Evolutionary conservation across 2,888 invertebrate species (phyloP).

Genomic region (Cepaea hortensis): DNA sequence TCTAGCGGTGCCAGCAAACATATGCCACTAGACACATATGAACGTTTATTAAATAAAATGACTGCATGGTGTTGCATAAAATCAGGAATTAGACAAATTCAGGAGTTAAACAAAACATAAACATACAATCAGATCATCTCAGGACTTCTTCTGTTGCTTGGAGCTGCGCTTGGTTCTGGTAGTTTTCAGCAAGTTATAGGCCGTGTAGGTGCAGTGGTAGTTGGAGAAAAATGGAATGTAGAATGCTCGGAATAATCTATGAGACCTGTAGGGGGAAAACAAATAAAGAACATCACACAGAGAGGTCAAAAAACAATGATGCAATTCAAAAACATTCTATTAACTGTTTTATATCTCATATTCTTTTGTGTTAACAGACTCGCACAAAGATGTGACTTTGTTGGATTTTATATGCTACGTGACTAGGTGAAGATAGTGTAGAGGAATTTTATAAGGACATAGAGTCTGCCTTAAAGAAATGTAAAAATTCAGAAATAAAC

Average conservation of each 20-base stretch:
- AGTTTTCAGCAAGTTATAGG: slow-evolving; percentile 72
- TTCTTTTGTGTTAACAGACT: too few species aligned
- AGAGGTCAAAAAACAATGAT: neutral
- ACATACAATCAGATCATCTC: neutral
- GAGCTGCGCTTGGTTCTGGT: slow-evolving; percentile 62
- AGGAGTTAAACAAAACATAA: neutral
- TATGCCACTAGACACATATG: neutral
- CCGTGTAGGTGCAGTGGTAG: slow-evolving; percentile 66
- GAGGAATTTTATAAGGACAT: too few species aligned
- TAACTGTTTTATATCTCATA: neutral
- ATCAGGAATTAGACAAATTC: neutral
- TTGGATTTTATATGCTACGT: too few species aligned
- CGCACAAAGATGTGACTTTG: too few species aligned
- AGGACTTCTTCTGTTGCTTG: slow-evolving; percentile 27
- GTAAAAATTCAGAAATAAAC: too few species aligned
- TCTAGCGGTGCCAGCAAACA: too few species aligned
- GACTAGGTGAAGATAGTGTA: too few species aligned
- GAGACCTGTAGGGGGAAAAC: slow-evolving; percentile 54
- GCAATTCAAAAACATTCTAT: neutral
- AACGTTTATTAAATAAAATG: neutral
- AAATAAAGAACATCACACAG: neutral
- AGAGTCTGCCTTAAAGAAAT: too few species aligned
- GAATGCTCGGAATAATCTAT: slow-evolving; percentile 86
- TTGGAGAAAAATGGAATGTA: slow-evolving; percentile 84
- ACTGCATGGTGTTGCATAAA: neutral